A percentile compares a stretch with the other conserved stretches of the same genome.
These are phyloP conservation scores for Salpingus planirostris DNA, from an alignment of 2,888 invertebrate genomes.

Conservation along the genomic window DNA sequence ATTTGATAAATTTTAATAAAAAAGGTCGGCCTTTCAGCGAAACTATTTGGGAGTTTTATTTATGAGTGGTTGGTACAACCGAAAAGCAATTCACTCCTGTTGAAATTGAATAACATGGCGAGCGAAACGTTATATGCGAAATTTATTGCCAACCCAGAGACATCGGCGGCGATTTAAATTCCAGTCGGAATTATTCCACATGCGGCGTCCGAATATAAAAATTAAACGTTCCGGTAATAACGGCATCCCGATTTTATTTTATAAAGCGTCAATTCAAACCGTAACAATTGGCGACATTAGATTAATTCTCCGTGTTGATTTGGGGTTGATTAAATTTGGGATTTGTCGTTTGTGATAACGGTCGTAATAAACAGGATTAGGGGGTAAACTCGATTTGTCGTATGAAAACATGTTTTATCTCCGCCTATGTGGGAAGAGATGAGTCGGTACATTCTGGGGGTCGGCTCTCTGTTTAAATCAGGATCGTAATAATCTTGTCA, in stretches of 20 bases:
- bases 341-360: too few species aligned
- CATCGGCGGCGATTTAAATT: constrained; percentile 12
- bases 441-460: constrained; percentile 6
- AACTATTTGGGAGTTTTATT: constrained; percentile 11
- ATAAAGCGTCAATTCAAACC: too few species aligned
- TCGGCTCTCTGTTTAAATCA: constrained; percentile 10
- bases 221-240: too few species aligned
- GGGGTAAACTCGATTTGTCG: too few species aligned
- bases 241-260: too few species aligned
- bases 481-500: constrained; percentile 12
- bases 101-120: constrained; percentile 16
- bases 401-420: constrained; percentile 9
- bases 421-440: constrained; percentile 5
- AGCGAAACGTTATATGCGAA: constrained; percentile 12
- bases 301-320: too few species aligned
- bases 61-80: constrained; percentile 14
- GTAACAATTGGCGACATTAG: too few species aligned
- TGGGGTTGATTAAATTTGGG: too few species aligned
- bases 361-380: too few species aligned
- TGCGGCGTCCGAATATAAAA: too few species aligned
- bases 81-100: constrained; percentile 13
- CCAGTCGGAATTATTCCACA: constrained; percentile 5
- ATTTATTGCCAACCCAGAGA: constrained; percentile 10
- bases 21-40: constrained; percentile 1
- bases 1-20: neutral